A percentile compares a stretch with the other conserved stretches of the same genome.
Conservation (phyloP, 2,113 vertebrate species). For the Strix uralensis region DNA sequence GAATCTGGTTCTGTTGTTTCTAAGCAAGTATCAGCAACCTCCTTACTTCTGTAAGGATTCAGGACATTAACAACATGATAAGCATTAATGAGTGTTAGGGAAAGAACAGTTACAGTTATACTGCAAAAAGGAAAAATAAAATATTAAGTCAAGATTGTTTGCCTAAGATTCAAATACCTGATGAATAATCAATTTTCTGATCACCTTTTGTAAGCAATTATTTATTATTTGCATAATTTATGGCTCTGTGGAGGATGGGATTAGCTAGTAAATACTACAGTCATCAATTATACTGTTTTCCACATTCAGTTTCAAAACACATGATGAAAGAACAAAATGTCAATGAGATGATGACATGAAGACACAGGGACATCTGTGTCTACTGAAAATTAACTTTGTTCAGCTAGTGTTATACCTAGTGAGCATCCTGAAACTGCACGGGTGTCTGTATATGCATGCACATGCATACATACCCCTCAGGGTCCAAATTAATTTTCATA, state of each 20-base stretch:
- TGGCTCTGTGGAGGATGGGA: not conserved
- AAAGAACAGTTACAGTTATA: not conserved
- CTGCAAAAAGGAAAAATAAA: not conserved
- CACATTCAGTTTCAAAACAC: slow-evolving; percentile 3
- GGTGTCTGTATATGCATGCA: not conserved
- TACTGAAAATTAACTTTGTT: not conserved
- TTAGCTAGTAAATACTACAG: not conserved
- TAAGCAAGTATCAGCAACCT: not conserved
- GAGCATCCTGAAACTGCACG: not conserved
- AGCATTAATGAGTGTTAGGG: not conserved
- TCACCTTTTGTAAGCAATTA: not conserved
- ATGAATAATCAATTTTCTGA: slow-evolving; percentile 10
- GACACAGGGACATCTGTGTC: not conserved
- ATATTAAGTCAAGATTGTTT: not conserved
- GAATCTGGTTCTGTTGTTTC: not conserved
- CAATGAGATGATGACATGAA: not conserved
- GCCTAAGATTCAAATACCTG: not conserved
- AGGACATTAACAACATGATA: not conserved
- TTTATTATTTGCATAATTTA: not conserved
- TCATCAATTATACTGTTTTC: slow-evolving; percentile 12
- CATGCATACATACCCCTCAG: not conserved
- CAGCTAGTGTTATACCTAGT: not conserved
- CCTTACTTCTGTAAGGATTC: not conserved
- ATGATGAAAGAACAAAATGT: not conserved
- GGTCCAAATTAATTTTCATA: not conserved